Evolutionary conservation across 2,113 vertebrate species (phyloP).

Genomic region (Paradoxurus hermaphroditus): DNA sequence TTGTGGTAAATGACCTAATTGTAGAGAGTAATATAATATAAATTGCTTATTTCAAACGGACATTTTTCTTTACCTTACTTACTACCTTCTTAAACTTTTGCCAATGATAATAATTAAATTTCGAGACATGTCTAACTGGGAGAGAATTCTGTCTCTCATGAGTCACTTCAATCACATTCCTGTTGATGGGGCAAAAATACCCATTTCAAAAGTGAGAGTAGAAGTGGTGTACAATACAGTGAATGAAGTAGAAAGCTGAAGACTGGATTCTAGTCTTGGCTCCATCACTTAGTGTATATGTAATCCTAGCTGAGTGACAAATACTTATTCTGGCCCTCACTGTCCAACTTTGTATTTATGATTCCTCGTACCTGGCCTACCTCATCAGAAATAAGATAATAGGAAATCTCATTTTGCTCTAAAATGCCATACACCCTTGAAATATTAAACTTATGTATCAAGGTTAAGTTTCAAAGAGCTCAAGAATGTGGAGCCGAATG

Average conservation of each 20-base stretch:
- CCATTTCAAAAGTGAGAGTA: neutral
- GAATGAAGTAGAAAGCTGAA: neutral
- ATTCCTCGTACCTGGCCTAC: neutral
- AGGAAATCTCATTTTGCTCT: neutral
- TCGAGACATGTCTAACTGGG: neutral
- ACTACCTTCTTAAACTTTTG: conserved; percentile 43
- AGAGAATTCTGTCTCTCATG: neutral
- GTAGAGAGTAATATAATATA: neutral
- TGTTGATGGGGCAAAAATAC: neutral
- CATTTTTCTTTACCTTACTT: conserved; percentile 32
- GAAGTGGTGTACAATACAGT: neutral
- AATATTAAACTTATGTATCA: neutral
- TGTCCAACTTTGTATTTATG: neutral
- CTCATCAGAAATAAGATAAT: neutral
- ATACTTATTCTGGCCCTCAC: neutral
- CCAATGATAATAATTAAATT: neutral
- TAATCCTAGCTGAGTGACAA: neutral
- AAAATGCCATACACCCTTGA: neutral
- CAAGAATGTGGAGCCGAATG: too few species aligned
- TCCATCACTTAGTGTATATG: neutral
- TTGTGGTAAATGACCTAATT: conserved; percentile 37
- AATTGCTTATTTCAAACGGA: conserved; percentile 32
- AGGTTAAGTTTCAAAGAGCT: neutral
- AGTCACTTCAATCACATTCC: neutral
- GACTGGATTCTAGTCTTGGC: neutral